Conservation (phyloP, 1,140 invertebrate genomes). For the Hestina assimilis region DNA sequence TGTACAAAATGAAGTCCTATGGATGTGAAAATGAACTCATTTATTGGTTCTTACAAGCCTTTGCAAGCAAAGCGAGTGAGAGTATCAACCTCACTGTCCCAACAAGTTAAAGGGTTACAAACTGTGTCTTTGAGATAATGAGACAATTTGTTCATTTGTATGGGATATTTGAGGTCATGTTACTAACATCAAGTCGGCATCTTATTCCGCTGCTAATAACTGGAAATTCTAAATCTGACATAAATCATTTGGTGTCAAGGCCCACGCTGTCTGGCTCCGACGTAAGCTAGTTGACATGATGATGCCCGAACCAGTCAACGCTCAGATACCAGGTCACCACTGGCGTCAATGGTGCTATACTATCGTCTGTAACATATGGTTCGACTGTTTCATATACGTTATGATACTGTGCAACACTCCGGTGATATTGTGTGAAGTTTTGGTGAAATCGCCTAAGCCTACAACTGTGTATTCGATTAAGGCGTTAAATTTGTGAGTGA, state of each 20-base stretch:
- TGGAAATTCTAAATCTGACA: no score
- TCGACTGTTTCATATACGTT: slow-evolving; percentile 59
- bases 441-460: slow-evolving; percentile 34
- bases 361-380: slow-evolving; percentile 55
- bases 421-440: slow-evolving; percentile 60
- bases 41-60: no score
- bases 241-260: slow-evolving; percentile 23
- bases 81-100: no score
- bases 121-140: no score
- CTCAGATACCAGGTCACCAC: slow-evolving; percentile 41
- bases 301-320: slow-evolving; percentile 48
- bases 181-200: no score
- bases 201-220: no score
- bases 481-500: slow-evolving; percentile 58
- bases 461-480: slow-evolving; percentile 42
- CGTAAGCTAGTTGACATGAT: slow-evolving; percentile 58
- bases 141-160: no score
- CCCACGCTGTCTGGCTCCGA: slow-evolving; percentile 57
- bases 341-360: slow-evolving; percentile 54
- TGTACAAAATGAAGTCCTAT: no score
- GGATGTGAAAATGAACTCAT: no score
- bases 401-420: slow-evolving; percentile 67
- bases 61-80: no score
- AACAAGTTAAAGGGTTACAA: no score
- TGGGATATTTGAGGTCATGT: no score